Evolutionary conservation across 2,888 invertebrate species (phyloP).

Genomic region (Reticulitermes lucifugus): DNA sequence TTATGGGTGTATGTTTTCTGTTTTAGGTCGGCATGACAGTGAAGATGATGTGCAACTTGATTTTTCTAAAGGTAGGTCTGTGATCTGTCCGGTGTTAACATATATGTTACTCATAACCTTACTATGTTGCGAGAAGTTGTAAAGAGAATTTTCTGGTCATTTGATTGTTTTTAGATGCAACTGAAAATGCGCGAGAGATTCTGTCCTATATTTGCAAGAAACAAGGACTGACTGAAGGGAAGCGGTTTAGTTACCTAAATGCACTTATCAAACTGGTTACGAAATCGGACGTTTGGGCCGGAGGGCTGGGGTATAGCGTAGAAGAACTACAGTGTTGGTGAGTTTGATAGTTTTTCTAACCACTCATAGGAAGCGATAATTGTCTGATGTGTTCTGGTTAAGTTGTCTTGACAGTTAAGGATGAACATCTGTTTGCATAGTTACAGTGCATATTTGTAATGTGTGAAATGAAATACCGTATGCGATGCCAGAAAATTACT

Average conservation of each 20-base stretch:
- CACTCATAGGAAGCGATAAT: too few species aligned
- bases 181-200: constrained; percentile 70
- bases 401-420: too few species aligned
- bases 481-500: too few species aligned
- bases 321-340: constrained; percentile 89
- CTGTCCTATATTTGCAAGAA: constrained; percentile 72
- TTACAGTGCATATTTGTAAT: too few species aligned
- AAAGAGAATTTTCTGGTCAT: background rate
- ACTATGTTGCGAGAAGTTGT: background rate
- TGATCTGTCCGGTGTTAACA: constrained; percentile 42
- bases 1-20: constrained; percentile 49
- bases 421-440: too few species aligned
- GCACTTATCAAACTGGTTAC: constrained; percentile 84
- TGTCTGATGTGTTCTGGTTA: too few species aligned
- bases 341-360: constrained; percentile 55
- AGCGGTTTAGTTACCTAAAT: constrained; percentile 88
- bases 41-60: constrained; percentile 72
- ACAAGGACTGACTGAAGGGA: constrained; percentile 77
- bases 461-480: too few species aligned
- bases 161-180: constrained; percentile 62
- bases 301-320: constrained; percentile 76
- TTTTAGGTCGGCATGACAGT: constrained; percentile 63
- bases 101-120: constrained; percentile 51
- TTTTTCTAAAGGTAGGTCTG: constrained; percentile 65
- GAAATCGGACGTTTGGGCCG: constrained; percentile 71